Evolutionary conservation across 2,888 invertebrate species (phyloP).

Genomic region (Tuta absoluta): DNA sequence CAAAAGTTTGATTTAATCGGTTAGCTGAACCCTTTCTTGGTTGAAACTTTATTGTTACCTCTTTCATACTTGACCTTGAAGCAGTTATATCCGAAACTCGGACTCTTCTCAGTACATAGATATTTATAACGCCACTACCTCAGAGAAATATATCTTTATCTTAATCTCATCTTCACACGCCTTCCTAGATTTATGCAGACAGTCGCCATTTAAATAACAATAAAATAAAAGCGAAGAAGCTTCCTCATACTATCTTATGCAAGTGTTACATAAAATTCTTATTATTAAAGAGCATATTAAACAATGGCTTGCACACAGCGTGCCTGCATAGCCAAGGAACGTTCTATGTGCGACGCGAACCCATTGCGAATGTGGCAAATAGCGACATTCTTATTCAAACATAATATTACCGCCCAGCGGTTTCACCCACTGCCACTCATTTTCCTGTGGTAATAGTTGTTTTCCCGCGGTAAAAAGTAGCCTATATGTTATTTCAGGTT

Average conservation of each 20-base stretch:
- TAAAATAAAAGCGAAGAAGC: conserved; percentile 39
- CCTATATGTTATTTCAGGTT: no score
- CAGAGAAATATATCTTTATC: not conserved
- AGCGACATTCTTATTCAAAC: conserved; percentile 6
- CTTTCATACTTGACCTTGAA: no score
- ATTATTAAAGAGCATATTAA: conserved; percentile 18
- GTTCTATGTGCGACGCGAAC: not conserved
- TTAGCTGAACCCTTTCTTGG: no score
- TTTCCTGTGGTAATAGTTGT: no score
- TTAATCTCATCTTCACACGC: not conserved
- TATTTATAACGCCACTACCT: not conserved
- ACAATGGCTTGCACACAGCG: conserved; percentile 39
- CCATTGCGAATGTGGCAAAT: no score
- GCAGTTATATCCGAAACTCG: no score
- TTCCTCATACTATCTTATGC: conserved; percentile 48
- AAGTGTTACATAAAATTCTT: conserved; percentile 48
- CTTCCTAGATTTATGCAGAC: conserved; percentile 20
- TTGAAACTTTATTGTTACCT: no score
- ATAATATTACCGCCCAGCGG: not conserved
- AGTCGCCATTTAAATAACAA: conserved; percentile 33
- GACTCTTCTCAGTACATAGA: no score
- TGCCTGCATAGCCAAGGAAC: not conserved
- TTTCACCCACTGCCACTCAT: no score
- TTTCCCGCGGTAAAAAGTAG: no score
- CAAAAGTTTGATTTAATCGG: no score